Base-by-base conservation (phyloP, 2,113 vertebrate genomes). In the Tauraco erythrolophus region DNA sequence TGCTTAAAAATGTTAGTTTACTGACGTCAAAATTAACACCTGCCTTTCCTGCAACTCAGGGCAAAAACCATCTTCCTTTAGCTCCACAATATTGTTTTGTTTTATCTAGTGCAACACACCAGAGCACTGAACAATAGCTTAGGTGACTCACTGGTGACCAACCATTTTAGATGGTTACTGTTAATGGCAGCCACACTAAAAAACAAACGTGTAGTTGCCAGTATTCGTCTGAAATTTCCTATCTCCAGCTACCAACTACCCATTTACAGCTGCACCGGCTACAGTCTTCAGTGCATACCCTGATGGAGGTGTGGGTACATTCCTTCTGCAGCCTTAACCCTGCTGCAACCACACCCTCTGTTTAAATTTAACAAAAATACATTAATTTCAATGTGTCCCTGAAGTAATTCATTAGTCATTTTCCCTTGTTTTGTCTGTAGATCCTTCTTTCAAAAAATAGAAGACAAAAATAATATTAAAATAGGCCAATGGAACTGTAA, bases 401-500 rank as follows among this genome's bases (percentile, higher is more conserved):
- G 48, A 50, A 57, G 65, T 54, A 84, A 81, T 31, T 54, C 35
- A 77, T 93, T 78, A 88, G 75, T 74, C 62, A 94, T 80, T 77
- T 88, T 74, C 7, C 66, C 61, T 14, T 43, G 9, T 37, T 92
- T 61, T 62, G 61, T 77, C 70, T 83, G 58, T 33, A 82, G 21
- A 43, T 4, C 6, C 50, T 85, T 65, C 61, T 65, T 23, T 79
- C 37, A 93, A 83, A 79, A 90, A 88, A 80, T 0, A 83, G 57
- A 96, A 92, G 11, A 83, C 13, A 71, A 94, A 87, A 84, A 85
- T 48, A 62, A 76, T 61, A 68, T 50, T 37, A 46, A 48, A 92
- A 83, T 46, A 95, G 68, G 56, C 82, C 88, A 92, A 66, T 51
- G 43, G 76, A 94, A 80, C 43, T 64, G 19, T 46, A 92, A 96